Evolutionary conservation across 1,140 invertebrate genomes (phyloP), one percentile per base, ranked within the genome.

Genomic region (Drosophila elegans): DNA sequence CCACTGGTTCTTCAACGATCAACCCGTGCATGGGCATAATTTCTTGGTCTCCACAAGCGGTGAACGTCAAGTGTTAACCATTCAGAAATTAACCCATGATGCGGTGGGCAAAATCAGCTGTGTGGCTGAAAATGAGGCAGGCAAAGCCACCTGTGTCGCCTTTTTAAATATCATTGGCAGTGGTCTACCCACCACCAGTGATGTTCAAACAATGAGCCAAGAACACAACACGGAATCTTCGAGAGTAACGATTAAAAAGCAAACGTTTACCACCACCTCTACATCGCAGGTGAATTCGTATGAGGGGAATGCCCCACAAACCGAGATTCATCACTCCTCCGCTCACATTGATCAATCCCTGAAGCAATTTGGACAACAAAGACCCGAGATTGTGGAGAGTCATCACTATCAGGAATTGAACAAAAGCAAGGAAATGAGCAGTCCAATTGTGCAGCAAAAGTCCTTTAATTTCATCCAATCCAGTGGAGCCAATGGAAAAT

Each of bases 1-100:
- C 6, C 93, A 95, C 63, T 98, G 97, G 97, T 96, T 95, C 79
- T 96, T 97, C 80, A 95, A 97, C 78, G 94, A 95, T 16, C 93
- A 95, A 78, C 94, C 94, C 11, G 94, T 98, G 51, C 94, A 95
- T 53, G 95, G 95, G n/a, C 95, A 95, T 77, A 94, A 96, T 72
- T 96, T 97, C 82, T 91, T 95, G 12, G 93, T 95, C 12, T 95
- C 94, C 2, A 95, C 95, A 27, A 96, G 95, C 68, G 96, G 96
- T 0, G 94, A 96, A 80, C 93, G 94, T 16, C 95, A 97, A 88
- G 94, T 95, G 16, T 90, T 97, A 38, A 94, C 94, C 61, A 95
- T 97, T 57, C 94, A 94, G 36, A 92, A 94, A 74, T 86, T 93
- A 7, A 92, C 91, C 45, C 93, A 94, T 80, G 93, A 94, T 78